Percentiles rank a stretch among this genome's conserved stretches.
phyloP scores from a whole-genome alignment of 1,140 invertebrate genomes.

The Ditylenchus dipsaci region DNA sequence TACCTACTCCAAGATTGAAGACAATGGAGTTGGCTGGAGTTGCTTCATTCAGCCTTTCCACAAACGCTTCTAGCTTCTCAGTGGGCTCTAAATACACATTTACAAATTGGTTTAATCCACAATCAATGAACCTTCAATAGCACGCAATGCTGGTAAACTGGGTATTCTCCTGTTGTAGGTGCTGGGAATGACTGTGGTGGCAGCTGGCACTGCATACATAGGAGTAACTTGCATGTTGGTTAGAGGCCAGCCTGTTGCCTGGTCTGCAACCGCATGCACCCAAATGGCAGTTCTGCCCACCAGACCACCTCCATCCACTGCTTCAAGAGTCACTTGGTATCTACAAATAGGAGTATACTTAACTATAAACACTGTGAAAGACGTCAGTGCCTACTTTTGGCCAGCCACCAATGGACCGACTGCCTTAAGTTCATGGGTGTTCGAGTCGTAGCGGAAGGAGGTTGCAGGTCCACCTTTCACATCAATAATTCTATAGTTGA shows the following conservation, averaged over 20 bases:
- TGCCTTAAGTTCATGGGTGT: slow-evolving; percentile 44
- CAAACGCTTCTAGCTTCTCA: slow-evolving; percentile 39
- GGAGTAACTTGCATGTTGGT: too few relatives aligned
- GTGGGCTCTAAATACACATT: too few relatives aligned
- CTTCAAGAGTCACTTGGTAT: slow-evolving; percentile 8
- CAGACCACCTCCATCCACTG: slow-evolving; percentile 48
- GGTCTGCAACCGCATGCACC: slow-evolving; percentile 37
- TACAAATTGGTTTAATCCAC: too few relatives aligned
- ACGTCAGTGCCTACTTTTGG: too few relatives aligned
- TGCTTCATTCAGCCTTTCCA: slow-evolving; percentile 50
- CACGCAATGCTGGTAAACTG: too few relatives aligned
- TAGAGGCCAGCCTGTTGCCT: neutral
- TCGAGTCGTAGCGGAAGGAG: slow-evolving; percentile 48
- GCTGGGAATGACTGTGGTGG: too few relatives aligned
- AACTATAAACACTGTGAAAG: too few relatives aligned
- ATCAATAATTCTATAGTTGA: slow-evolving; percentile 44
- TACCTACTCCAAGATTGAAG: slow-evolving; percentile 39
- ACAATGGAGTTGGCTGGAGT: slow-evolving; percentile 52
- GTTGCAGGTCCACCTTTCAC: slow-evolving; percentile 32
- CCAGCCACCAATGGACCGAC: slow-evolving; percentile 45
- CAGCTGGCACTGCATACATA: too few relatives aligned
- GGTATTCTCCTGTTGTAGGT: too few relatives aligned
- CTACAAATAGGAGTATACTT: neutral
- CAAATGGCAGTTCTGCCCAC: slow-evolving; percentile 42
- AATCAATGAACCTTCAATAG: too few relatives aligned